These are phyloP conservation scores for Ochropleura plecta DNA, from an alignment of 2,888 invertebrate species.

Conservation along the genomic window DNA sequence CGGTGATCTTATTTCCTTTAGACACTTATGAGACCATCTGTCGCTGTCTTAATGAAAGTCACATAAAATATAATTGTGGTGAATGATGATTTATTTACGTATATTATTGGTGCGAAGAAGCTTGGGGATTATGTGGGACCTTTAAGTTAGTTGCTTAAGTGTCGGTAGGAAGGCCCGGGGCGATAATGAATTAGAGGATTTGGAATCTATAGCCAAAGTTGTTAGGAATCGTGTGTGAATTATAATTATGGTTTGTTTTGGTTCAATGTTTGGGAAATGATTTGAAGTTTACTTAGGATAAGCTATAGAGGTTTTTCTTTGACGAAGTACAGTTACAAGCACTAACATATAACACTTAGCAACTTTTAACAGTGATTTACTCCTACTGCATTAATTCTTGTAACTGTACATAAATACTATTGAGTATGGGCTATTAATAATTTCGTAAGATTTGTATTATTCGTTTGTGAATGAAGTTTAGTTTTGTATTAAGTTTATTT, in stretches of 20 bases:
- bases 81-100: conserved; percentile 67
- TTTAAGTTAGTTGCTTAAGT: conserved; percentile 61
- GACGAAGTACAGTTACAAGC: neutral
- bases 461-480: neutral
- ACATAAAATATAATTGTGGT: conserved; percentile 72
- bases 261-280: conserved; percentile 50
- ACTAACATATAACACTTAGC: too few relatives aligned
- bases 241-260: conserved; percentile 56
- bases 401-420: neutral
- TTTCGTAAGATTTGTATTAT: neutral
- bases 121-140: conserved; percentile 30
- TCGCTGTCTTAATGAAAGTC: conserved; percentile 74
- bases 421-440: neutral
- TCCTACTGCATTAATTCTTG: too few relatives aligned
- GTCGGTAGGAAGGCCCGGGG: conserved; percentile 48
- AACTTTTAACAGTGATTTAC: too few relatives aligned
- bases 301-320: neutral
- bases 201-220: conserved; percentile 64
- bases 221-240: conserved; percentile 37
- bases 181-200: conserved; percentile 65
- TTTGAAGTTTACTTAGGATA: conserved; percentile 31
- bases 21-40: conserved; percentile 78
- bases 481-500: too few relatives aligned
- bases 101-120: conserved; percentile 54
- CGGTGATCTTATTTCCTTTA: conserved; percentile 80